Base-by-base conservation (phyloP, 2,888 invertebrate species). In the Ectropis crepuscularia region DNA sequence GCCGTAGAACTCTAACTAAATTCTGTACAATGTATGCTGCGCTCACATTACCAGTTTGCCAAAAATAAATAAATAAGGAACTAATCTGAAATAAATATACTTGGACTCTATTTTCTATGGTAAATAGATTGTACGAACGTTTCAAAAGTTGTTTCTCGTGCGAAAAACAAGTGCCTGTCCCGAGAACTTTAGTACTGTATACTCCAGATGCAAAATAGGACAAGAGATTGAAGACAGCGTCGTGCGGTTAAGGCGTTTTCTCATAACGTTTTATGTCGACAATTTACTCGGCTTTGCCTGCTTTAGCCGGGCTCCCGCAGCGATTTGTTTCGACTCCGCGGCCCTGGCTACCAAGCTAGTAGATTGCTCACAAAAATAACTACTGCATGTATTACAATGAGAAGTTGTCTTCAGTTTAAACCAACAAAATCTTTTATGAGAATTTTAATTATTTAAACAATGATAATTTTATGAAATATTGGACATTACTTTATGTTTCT, bases 251-350 rank as follows among this genome's bases (percentile, higher is more conserved):
- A 82, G 81, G 78, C 80, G 80, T 82, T 82, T 83, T 83, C 85
- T 87, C 85, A 83, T 86, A 86, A 85, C 82, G 78, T 83, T 87
- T 87, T 88, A 84, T 86, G 85, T 82, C 81, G 82, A 86, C 85
- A 84, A 82, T 87, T 85, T 85, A 82, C 86, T 77, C 77, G 78
- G 59, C 63, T 63, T 63, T 63, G 53, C 53, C 57, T 57, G 82
- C 77, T 82, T 85, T 81, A 85, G 78, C 82, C 76, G 74, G 76
- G 80, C 83, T 80, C 78, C 76, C 74, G 75, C 76, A 77, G 79
- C 82, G 79, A 85, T 86, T 86, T 85, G 81, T 85, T 85, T 82
- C 78, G 78, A 83, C 79, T 78, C 77, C 74, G 73, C 74, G 72
- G 75, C 74, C 76, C 75, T 74, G 74, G 70, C 74, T 76, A 78